phyloP scores from a whole-genome alignment of 2,888 invertebrate species.

The Fragum whitleyi region DNA sequence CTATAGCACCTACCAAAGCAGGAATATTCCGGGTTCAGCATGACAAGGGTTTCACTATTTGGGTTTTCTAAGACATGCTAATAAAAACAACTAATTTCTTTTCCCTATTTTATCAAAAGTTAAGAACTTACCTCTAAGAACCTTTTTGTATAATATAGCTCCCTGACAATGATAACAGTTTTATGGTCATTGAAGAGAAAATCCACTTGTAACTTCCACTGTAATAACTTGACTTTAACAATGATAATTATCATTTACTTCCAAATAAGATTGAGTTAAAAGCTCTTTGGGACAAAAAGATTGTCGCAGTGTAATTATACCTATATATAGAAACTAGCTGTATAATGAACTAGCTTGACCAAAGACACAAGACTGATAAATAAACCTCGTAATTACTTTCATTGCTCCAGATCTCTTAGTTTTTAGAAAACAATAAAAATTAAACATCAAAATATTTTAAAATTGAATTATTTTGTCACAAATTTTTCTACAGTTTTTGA shows the following conservation, averaged over 20 bases:
- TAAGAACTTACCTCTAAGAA: not conserved
- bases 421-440: too few relatives aligned
- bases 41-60: too few relatives aligned
- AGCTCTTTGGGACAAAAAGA: not conserved
- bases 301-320: not conserved
- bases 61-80: too few relatives aligned
- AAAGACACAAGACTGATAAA: not conserved
- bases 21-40: too few relatives aligned
- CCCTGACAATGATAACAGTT: not conserved
- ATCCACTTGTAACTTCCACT: not conserved
- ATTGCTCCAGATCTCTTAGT: too few relatives aligned
- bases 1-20: too few relatives aligned
- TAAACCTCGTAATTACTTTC: conserved; percentile 26
- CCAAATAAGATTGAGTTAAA: not conserved
- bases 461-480: too few relatives aligned
- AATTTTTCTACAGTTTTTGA: too few relatives aligned
- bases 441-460: too few relatives aligned
- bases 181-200: not conserved
- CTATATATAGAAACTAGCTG: not conserved
- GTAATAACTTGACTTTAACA: not conserved
- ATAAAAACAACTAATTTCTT: too few relatives aligned
- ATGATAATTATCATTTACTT: not conserved
- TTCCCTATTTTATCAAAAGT: too few relatives aligned
- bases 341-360: conserved; percentile 14
- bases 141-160: not conserved